These are phyloP conservation scores for Parelbella ahira DNA, from an alignment of 2,888 invertebrate genomes.

Conservation along the genomic window DNA sequence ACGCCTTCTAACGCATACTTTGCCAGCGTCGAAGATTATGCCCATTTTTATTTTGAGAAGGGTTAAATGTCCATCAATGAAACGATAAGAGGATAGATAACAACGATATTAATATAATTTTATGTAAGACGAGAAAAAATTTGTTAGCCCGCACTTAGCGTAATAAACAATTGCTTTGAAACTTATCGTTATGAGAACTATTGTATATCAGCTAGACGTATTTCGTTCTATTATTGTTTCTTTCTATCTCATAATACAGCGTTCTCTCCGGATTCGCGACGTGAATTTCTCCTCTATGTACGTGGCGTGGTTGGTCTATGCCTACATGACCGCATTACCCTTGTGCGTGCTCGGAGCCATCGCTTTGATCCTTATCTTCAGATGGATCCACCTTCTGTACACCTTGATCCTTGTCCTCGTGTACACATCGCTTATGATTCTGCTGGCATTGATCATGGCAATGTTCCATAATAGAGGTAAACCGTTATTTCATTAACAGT, in stretches of 20 bases:
- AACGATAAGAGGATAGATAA: too few species aligned
- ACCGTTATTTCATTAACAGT: too few species aligned
- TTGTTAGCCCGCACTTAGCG: too few species aligned
- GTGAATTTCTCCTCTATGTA: constrained; percentile 57
- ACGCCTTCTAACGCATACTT: too few species aligned
- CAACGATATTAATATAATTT: too few species aligned
- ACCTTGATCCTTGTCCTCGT: constrained; percentile 48
- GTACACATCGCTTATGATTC: constrained; percentile 57
- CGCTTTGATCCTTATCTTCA: constrained; percentile 58
- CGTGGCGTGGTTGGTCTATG: constrained; percentile 55
- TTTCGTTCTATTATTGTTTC: not conserved
- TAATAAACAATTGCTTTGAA: too few species aligned
- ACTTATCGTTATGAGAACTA: too few species aligned
- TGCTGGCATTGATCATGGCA: constrained; percentile 59
- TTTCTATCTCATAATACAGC: constrained; percentile 37
- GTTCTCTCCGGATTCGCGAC: constrained; percentile 52
- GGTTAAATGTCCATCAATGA: too few species aligned
- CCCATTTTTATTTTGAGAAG: too few species aligned
- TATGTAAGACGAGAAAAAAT: too few species aligned
- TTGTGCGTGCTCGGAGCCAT: constrained; percentile 51
- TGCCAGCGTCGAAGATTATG: too few species aligned
- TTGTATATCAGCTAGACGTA: too few species aligned
- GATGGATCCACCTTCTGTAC: constrained; percentile 61
- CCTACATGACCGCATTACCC: constrained; percentile 53
- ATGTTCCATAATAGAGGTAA: constrained; percentile 63